Base-by-base conservation (phyloP, 2,113 vertebrate genomes). In the Isurus oxyrinchus region DNA sequence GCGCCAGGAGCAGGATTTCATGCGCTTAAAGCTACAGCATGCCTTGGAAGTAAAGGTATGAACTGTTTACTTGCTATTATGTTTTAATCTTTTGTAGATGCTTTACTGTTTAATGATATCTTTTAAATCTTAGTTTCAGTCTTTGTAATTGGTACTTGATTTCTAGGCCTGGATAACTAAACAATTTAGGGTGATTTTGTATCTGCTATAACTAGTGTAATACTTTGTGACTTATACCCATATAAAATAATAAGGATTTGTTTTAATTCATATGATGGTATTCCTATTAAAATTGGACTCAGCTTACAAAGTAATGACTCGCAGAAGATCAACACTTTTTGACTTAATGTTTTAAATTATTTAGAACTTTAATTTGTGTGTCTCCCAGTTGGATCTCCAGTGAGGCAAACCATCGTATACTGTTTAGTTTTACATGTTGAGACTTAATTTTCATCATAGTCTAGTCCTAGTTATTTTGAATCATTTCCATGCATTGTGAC, bases 41-140 rank as follows among this genome's bases (percentile, higher is more conserved):
- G 97, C 98, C 49, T 97, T 99, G 96, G 98, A 98, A 96, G 96
- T 98, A 11, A 98, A 98, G 98, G 98, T 98, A 97, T 96, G 97
- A 53, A 40, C 55, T 11, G 49, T 72, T 95, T 76, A 61, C 14
- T 7, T 63, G 19, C 3, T 69, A 0, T 95, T 95, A 53, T 3
- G 0, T 57, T 57, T 57, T 55, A 72, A 55, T 72, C 0, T 95
- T 40, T 87, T 53, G 4, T 25, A 55, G 88, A 91, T 35, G 31
- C 13, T 61, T 91, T 91, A 55, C 11, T 95, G 11, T 66, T 69
- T 35, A 8, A 61, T 63, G 31, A 53, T 49, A 53, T 95, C 40
- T 35, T n/a, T 67, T 35, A 95, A 31, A 94, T 69, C 40, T 91
- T 91, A 84, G 81, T 84, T 84, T 84, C 55, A 90, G 11, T 59